Conservation (phyloP, 2,113 vertebrate species). For the Tragelaphus buxtoni region DNA sequence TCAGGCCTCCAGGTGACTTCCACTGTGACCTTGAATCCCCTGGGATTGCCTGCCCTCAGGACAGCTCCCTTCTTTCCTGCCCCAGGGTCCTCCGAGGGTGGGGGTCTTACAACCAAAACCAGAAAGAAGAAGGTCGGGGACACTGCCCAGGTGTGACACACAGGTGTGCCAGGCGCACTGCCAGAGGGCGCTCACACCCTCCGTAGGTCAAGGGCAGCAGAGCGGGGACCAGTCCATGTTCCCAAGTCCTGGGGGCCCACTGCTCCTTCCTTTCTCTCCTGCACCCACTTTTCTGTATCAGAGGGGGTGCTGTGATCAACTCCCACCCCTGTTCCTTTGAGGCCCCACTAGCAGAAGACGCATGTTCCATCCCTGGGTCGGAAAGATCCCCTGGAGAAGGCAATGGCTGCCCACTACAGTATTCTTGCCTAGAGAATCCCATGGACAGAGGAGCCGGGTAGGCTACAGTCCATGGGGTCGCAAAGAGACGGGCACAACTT, state of each 20-base stretch:
- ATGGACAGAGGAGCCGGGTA: neutral
- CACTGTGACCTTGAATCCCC: neutral
- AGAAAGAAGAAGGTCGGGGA: neutral
- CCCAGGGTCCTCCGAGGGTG: neutral
- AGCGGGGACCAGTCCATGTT: rapidly evolving
- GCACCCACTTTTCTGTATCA: neutral
- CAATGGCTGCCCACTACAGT: neutral
- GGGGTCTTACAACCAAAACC: neutral
- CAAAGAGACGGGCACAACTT: neutral
- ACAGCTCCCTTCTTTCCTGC: neutral
- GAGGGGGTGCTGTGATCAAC: neutral
- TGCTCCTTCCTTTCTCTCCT: neutral
- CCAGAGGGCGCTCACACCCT: rapidly evolving
- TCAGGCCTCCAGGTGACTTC: neutral
- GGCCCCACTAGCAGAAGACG: neutral
- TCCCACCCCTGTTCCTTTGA: neutral
- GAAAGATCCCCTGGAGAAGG: neutral
- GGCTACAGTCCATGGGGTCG: rapidly evolving
- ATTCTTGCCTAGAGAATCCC: neutral
- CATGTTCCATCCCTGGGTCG: neutral
- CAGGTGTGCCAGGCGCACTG: rapidly evolving
- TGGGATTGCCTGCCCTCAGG: neutral
- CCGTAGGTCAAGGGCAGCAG: too few relatives aligned
- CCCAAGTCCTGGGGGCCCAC: neutral
- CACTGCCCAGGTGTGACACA: rapidly evolving